phyloP scores from a whole-genome alignment of 2,888 invertebrate species.

The Orthonychiurus folsomi region DNA sequence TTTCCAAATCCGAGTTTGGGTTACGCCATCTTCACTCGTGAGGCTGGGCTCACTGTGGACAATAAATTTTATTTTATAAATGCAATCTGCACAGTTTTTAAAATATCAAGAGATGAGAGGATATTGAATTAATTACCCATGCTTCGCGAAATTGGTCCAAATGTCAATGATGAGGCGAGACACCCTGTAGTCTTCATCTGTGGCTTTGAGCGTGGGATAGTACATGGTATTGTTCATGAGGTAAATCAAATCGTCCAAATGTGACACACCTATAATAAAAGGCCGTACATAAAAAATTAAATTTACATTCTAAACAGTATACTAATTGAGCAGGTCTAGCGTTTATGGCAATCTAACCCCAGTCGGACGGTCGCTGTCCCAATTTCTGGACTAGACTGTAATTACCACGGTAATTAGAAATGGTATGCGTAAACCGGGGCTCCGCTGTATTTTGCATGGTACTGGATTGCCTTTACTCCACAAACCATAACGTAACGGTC shows the following conservation, averaged over 20 bases:
- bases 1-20: conserved; percentile 18
- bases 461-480: conserved; percentile 33
- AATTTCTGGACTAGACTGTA: conserved; percentile 32
- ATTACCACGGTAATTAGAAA: conserved; percentile 27
- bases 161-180: conserved; percentile 26
- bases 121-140: conserved; percentile 23
- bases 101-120: not conserved
- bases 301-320: too few species aligned
- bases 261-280: conserved; percentile 27
- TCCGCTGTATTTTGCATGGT: conserved; percentile 26
- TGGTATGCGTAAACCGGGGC: conserved; percentile 36
- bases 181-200: conserved; percentile 31
- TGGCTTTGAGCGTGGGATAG: conserved; percentile 24
- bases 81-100: too few species aligned
- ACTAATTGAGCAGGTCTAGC: too few species aligned
- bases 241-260: conserved; percentile 36
- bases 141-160: conserved; percentile 36
- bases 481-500: conserved; percentile 33
- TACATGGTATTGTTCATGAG: conserved; percentile 33
- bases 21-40: not conserved
- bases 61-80: too few species aligned
- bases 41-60: not conserved
- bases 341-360: conserved; percentile 28
- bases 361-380: conserved; percentile 34
- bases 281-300: not conserved